Percentiles rank a stretch among this genome's conserved stretches.
phyloP scores from a whole-genome alignment of 1,140 invertebrate genomes.

The Drosophila tropicalis region DNA sequence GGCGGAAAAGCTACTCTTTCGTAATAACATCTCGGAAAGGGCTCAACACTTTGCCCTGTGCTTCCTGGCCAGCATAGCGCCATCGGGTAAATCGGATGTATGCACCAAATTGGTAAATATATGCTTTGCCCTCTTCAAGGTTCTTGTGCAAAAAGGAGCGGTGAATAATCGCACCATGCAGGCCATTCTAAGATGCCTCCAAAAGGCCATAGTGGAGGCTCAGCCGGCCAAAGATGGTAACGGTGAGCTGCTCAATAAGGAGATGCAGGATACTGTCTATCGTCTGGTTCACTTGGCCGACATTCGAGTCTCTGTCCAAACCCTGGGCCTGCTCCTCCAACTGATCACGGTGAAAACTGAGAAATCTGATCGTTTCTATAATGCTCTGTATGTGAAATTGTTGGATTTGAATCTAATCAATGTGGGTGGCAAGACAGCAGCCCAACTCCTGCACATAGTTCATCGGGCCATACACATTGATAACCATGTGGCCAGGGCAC shows the following conservation, averaged over 20 bases:
- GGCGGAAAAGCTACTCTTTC: slow-evolving; percentile 94
- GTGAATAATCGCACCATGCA: slow-evolving; percentile 96
- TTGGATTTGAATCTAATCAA: slow-evolving; percentile 89
- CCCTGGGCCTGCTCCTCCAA: slow-evolving; percentile 93
- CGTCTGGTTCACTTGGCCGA: slow-evolving; percentile 93
- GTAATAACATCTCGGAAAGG: slow-evolving; percentile 91
- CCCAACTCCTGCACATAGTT: slow-evolving; percentile 94
- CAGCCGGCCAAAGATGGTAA: slow-evolving; percentile 65
- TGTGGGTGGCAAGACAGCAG: slow-evolving; percentile 88
- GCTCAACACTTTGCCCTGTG: slow-evolving; percentile 98
- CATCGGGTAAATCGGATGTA: slow-evolving; percentile 89
- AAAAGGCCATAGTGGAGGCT: slow-evolving; percentile 78
- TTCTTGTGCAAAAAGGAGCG: slow-evolving; percentile 94
- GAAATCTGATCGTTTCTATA: slow-evolving; percentile 90
- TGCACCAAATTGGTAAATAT: slow-evolving; percentile 93
- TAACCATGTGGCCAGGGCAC: slow-evolving; percentile 87
- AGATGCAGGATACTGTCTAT: slow-evolving; percentile 90
- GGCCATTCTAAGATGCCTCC: slow-evolving; percentile 86
- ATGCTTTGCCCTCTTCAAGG: slow-evolving; percentile 98
- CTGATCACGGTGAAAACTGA: slow-evolving; percentile 86
- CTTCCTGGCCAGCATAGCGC: slow-evolving; percentile 90
- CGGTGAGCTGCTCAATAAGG: slow-evolving; percentile 71
- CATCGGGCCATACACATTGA: slow-evolving; percentile 94
- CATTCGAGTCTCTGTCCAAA: slow-evolving; percentile 93
- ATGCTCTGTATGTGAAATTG: slow-evolving; percentile 94